Evolutionary conservation across 2,888 invertebrate species (phyloP).

Genomic region (Rhagophthalmus giganteus): DNA sequence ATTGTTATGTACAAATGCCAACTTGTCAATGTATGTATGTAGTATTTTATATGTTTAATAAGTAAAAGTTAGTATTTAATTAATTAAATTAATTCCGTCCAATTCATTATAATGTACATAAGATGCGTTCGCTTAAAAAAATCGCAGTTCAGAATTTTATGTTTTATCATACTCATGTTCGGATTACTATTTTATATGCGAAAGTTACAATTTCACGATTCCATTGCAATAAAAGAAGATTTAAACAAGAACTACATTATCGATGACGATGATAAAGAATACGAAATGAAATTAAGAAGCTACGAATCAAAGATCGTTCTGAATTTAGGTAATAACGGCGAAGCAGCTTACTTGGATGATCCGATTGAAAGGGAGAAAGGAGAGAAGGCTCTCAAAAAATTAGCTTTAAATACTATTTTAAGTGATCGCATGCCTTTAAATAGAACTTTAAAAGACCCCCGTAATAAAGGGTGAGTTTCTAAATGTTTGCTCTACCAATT

Average conservation of each 20-base stretch:
- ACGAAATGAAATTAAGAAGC: slow-evolving; percentile 26
- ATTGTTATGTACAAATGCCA: slow-evolving; percentile 3
- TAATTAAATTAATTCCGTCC: slow-evolving; percentile 13
- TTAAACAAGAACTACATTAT: neutral
- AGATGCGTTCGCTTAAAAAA: slow-evolving; percentile 16
- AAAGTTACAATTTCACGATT: slow-evolving; percentile 6
- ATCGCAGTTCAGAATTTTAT: slow-evolving; percentile 2
- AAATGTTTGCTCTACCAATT: neutral
- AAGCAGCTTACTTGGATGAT: slow-evolving; percentile 67
- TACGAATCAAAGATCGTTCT: slow-evolving; percentile 67
- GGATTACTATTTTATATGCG: slow-evolving; percentile 9
- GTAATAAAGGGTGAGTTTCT: slow-evolving; percentile 53
- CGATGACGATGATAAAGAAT: slow-evolving; percentile 2
- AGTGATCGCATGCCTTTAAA: slow-evolving; percentile 88
- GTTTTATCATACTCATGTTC: slow-evolving; percentile 1
- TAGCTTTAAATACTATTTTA: slow-evolving; percentile 85
- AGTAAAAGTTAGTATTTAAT: slow-evolving; percentile 2
- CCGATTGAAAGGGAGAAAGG: slow-evolving; percentile 69
- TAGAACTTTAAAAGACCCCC: slow-evolving; percentile 71
- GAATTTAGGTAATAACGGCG: slow-evolving; percentile 74
- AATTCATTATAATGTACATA: slow-evolving; percentile 16
- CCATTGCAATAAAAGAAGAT: neutral
- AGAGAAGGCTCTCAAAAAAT: slow-evolving; percentile 74
- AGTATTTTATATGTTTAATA: no score
- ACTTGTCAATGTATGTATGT: slow-evolving; percentile 1